Evolutionary conservation across 2,797 vertebrate species (phyloP).

Genomic region (Sphaeramia orbicularis): DNA sequence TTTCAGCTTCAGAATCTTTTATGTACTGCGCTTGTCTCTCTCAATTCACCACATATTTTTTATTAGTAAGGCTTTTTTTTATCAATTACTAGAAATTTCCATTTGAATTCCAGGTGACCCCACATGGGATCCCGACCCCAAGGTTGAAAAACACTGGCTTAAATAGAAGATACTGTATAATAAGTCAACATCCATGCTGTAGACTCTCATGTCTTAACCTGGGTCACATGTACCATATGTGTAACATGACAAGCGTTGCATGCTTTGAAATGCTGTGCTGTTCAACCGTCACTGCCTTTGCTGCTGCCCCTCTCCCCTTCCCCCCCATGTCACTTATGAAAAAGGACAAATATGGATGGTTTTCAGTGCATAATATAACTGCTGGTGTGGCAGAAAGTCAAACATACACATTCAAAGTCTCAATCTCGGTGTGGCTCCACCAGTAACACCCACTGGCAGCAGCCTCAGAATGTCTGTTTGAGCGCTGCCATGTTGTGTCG

Average conservation of each 20-base stretch:
- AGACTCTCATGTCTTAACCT: conserved; percentile 22
- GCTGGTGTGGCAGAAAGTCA: conserved; percentile 47
- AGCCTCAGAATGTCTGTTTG: conserved; percentile 12
- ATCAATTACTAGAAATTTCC: no score
- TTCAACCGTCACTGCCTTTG: neutral
- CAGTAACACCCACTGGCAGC: conserved; percentile 37
- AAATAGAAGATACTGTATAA: no score
- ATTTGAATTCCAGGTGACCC: no score
- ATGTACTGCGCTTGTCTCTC: no score
- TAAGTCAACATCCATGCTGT: conserved; percentile 14
- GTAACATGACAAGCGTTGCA: conserved; percentile 41
- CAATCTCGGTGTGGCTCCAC: conserved; percentile 56
- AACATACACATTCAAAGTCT: conserved; percentile 70
- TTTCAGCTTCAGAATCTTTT: no score
- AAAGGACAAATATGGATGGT: conserved; percentile 44
- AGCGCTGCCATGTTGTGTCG: conserved; percentile 65
- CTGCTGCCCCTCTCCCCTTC: no score
- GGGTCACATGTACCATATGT: conserved; percentile 41
- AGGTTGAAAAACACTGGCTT: no score
- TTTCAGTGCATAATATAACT: conserved; percentile 36
- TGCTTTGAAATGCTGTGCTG: conserved; percentile 16
- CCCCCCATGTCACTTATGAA: conserved; percentile 39
- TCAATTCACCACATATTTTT: no score
- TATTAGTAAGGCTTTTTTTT: no score
- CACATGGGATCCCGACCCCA: no score